These are phyloP conservation scores for Hycleus cichorii DNA, from an alignment of 1,140 invertebrate genomes.

Conservation along the genomic window DNA sequence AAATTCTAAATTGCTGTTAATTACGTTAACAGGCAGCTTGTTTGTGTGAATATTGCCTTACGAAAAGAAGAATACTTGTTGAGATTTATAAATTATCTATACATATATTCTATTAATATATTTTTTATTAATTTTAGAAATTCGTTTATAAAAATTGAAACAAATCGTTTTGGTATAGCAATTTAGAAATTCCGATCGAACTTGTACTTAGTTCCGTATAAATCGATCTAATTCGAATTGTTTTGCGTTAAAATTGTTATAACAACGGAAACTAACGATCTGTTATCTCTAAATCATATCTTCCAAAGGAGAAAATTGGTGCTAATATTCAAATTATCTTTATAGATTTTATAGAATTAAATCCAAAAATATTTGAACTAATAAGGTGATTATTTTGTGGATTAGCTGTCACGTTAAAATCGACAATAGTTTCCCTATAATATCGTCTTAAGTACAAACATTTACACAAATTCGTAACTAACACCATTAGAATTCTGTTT, in stretches of 20 bases:
- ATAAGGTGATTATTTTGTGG: too few species aligned
- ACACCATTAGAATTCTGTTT: not conserved
- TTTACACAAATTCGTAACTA: not conserved
- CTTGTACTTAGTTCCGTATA: not conserved
- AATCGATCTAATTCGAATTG: not conserved
- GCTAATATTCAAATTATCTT: too few species aligned
- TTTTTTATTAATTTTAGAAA: not conserved
- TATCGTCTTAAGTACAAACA: not conserved
- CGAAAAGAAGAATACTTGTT: constrained; percentile 1
- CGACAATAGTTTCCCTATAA: not conserved
- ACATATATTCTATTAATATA: constrained; percentile 1
- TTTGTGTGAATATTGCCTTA: constrained; percentile 13
- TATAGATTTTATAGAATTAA: too few species aligned
- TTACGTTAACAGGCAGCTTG: constrained; percentile 1
- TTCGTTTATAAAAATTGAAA: not conserved
- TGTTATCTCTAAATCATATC: too few species aligned
- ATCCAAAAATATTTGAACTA: too few species aligned
- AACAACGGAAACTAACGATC: not conserved
- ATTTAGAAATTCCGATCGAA: not conserved
- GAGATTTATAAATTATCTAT: constrained; percentile 11
- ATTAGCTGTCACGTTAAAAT: too few species aligned
- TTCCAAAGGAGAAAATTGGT: too few species aligned
- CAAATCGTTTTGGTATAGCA: not conserved
- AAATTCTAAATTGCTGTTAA: too few species aligned
- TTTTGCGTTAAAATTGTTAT: not conserved